phyloP scores from a whole-genome alignment of 2,797 vertebrate genomes.

The Sebastes nivosus region DNA sequence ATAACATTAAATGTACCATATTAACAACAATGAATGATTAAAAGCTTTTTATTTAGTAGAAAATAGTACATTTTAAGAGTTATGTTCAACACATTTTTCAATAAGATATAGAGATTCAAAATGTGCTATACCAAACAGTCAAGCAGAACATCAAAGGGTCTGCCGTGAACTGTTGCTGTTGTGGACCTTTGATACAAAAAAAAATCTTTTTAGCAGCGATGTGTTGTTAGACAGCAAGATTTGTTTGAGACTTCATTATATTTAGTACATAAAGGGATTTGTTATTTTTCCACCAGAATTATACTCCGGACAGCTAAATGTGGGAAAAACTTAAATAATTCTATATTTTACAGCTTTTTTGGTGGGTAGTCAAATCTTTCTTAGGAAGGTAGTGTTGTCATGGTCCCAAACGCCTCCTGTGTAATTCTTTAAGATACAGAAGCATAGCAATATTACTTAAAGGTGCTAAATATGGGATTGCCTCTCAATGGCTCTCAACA shows the following conservation, averaged over 20 bases:
- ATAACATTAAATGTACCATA: background rate
- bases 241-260: background rate
- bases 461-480: no score
- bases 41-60: background rate
- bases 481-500: no score
- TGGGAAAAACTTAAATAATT: background rate
- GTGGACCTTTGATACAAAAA: background rate
- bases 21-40: no score
- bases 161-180: background rate
- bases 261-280: background rate
- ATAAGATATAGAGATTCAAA: fast-evolving
- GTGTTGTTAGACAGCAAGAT: background rate
- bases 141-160: background rate
- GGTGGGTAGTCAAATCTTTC: background rate
- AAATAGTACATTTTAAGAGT: background rate
- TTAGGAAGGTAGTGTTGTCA: background rate
- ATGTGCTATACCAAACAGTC: background rate
- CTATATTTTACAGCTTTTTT: background rate
- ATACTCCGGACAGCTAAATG: background rate
- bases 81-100: background rate
- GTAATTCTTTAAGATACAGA: no score
- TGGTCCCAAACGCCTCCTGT: background rate
- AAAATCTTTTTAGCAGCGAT: background rate
- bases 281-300: background rate
- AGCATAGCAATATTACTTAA: background rate